phyloP scores from a whole-genome alignment of 2,113 vertebrate genomes.

The Taxidea taxus region DNA sequence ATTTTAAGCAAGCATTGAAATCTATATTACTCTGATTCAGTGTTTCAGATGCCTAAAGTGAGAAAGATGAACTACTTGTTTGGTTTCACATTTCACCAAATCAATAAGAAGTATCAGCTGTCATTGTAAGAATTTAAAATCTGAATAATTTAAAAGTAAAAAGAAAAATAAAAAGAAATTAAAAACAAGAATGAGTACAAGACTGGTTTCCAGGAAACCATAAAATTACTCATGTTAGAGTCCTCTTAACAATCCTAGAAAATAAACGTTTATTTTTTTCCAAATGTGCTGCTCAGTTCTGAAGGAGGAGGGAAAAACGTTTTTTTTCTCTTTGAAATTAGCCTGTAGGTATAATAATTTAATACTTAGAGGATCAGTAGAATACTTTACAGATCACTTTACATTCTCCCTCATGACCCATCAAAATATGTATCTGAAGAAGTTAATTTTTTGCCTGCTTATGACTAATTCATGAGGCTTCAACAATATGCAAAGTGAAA shows the following conservation, averaged over 20 bases:
- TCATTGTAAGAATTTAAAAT: not conserved
- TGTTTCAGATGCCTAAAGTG: not conserved
- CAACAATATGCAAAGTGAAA: conserved; percentile 90
- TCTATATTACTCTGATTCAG: not conserved
- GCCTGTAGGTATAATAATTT: conserved; percentile 87
- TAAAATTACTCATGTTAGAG: conserved; percentile 47
- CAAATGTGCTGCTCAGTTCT: conserved; percentile 66
- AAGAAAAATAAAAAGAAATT: conserved; percentile 35
- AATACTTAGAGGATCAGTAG: conserved; percentile 88
- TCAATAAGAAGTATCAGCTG: not conserved
- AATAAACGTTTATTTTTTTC: conserved; percentile 63
- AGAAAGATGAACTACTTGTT: not conserved
- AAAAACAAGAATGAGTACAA: conserved; percentile 56
- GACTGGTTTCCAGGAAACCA: conserved; percentile 67
- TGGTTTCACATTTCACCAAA: not conserved
- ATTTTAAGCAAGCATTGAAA: conserved; percentile 58
- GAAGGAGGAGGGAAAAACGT: conserved; percentile 45
- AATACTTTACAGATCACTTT: conserved; percentile 90
- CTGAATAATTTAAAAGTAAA: conserved; percentile 31
- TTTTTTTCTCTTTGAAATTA: conserved; percentile 78
- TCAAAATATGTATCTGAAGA: conserved; percentile 88
- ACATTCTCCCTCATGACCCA: conserved; percentile 87
- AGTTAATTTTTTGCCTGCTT: conserved; percentile 87
- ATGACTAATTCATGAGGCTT: conserved; percentile 90
- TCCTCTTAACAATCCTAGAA: conserved; percentile 39